Percentiles rank a stretch among this genome's conserved stretches.
Evolutionary conservation across 1,140 invertebrate species (phyloP).

Genomic region (Tribolium madens): DNA sequence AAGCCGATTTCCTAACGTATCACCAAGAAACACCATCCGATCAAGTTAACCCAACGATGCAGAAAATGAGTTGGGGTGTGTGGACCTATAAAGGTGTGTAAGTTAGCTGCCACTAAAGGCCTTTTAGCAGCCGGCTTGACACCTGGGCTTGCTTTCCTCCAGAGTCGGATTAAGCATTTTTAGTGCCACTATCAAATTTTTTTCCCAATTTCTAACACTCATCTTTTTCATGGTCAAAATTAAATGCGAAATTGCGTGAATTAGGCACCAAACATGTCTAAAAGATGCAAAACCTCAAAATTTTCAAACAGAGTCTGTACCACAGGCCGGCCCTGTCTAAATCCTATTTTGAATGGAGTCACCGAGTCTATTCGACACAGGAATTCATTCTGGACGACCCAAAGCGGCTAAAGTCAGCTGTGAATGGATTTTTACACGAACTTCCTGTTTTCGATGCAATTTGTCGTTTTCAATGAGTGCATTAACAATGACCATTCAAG

Average conservation of each 20-base stretch:
- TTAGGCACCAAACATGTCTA: not conserved
- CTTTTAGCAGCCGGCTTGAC: constrained; percentile 59
- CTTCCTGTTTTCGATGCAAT: constrained; percentile 66
- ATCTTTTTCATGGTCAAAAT: not conserved
- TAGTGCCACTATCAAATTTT: not conserved
- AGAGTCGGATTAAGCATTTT: not conserved
- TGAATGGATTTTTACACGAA: constrained; percentile 64
- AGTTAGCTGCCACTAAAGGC: constrained; percentile 55
- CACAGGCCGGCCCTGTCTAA: constrained; percentile 49
- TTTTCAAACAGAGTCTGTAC: not conserved
- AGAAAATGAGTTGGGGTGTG: constrained; percentile 62
- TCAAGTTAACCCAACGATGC: constrained; percentile 60
- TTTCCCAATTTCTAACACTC: not conserved
- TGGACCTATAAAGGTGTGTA: constrained; percentile 58
- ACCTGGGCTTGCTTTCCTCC: constrained; percentile 50
- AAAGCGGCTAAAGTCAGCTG: constrained; percentile 60
- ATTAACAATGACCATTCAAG: constrained; percentile 63
- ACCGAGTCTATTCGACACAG: constrained; percentile 56
- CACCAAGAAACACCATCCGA: constrained; percentile 38
- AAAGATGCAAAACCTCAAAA: not conserved
- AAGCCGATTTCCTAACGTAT: not conserved
- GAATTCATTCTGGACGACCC: constrained; percentile 62
- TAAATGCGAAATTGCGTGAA: not conserved
- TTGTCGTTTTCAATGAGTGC: constrained; percentile 63
- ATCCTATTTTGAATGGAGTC: constrained; percentile 57